phyloP scores from a whole-genome alignment of 2,888 invertebrate genomes.

The Polia nebulosa region DNA sequence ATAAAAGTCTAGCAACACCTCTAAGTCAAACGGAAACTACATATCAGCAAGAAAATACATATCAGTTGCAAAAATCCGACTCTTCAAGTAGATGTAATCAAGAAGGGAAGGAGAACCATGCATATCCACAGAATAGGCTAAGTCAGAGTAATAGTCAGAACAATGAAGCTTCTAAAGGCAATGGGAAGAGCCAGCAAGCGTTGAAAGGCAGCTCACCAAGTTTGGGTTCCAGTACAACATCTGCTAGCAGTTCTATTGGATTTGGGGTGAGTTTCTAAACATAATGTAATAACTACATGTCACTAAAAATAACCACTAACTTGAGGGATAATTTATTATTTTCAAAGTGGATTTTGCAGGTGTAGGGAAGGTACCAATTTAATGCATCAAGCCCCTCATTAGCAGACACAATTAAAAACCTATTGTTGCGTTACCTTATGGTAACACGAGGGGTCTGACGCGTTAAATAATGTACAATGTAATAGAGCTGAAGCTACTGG shows the following conservation, averaged over 20 bases:
- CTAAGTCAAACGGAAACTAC: constrained; percentile 91
- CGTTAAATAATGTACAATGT: too few relatives aligned
- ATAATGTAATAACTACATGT: background rate
- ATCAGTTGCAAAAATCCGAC: constrained; percentile 90
- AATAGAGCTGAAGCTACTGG: too few relatives aligned
- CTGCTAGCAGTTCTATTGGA: constrained; percentile 85
- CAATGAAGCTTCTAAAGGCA: constrained; percentile 81
- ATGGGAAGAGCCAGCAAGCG: constrained; percentile 77
- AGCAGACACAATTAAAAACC: too few relatives aligned
- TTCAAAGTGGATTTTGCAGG: background rate
- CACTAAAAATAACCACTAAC: constrained; percentile 10
- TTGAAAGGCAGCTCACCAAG: constrained; percentile 86
- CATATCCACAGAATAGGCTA: constrained; percentile 89
- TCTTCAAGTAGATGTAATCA: constrained; percentile 89
- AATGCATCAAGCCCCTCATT: too few relatives aligned
- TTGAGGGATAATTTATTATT: background rate
- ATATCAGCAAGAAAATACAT: constrained; percentile 89
- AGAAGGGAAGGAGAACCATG: constrained; percentile 90
- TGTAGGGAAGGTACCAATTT: background rate
- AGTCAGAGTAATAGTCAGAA: constrained; percentile 85
- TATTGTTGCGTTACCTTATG: too few relatives aligned
- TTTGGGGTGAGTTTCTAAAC: constrained; percentile 83
- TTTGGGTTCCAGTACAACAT: constrained; percentile 79
- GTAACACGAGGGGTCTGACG: too few relatives aligned
- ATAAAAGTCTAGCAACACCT: constrained; percentile 92